Conservation (phyloP, 2,113 vertebrate genomes). For the Heterocephalus glaber region DNA sequence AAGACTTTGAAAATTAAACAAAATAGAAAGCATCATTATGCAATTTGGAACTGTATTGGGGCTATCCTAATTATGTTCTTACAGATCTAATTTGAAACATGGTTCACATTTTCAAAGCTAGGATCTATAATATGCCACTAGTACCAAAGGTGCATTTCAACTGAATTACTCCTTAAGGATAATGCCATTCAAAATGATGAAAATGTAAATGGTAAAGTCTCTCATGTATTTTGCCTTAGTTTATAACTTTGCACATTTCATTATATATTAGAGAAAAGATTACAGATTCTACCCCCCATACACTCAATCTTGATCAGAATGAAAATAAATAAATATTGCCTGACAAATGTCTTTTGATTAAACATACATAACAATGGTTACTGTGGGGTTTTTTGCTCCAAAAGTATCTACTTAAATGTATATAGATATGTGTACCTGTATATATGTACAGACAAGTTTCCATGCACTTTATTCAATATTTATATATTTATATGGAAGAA, state of each 20-base stretch:
- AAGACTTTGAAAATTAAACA: slow-evolving; percentile 19
- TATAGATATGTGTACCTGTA: slow-evolving; percentile 64
- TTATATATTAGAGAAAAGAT: slow-evolving; percentile 77
- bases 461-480: slow-evolving; percentile 78
- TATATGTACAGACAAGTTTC: slow-evolving; percentile 71
- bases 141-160: slow-evolving; percentile 41
- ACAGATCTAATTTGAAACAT: slow-evolving; percentile 36
- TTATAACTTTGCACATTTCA: slow-evolving; percentile 76
- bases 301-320: slow-evolving; percentile 77
- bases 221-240: slow-evolving; percentile 71
- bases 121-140: slow-evolving; percentile 43
- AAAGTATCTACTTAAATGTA: slow-evolving; percentile 65
- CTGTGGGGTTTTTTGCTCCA: slow-evolving; percentile 44
- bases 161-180: slow-evolving; percentile 60
- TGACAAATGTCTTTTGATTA: slow-evolving; percentile 82
- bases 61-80: slow-evolving; percentile 57
- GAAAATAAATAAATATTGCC: slow-evolving; percentile 77
- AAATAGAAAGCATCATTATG: neutral
- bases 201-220: slow-evolving; percentile 79
- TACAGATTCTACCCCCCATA: slow-evolving; percentile 67
- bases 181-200: slow-evolving; percentile 67
- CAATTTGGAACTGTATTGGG: slow-evolving; percentile 22
- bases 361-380: slow-evolving; percentile 73
- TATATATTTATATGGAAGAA: slow-evolving; percentile 80
- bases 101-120: slow-evolving; percentile 54